A percentile compares a stretch with the other conserved stretches of the same genome.
Evolutionary conservation across 1,140 invertebrate species (phyloP).

Genomic region (Drosophila melanica): DNA sequence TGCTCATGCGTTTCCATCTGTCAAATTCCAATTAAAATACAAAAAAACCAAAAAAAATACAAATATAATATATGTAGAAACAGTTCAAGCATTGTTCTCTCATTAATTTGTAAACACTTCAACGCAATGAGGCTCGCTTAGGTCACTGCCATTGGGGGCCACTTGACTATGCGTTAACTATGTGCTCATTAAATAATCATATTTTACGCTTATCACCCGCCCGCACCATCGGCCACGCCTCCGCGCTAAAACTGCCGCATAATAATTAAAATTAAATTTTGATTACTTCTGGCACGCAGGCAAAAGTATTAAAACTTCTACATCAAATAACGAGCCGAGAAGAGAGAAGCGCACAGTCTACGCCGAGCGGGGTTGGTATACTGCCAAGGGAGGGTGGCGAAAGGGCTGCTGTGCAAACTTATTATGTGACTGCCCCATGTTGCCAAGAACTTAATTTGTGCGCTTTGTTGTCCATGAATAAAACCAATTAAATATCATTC

Average conservation of each 20-base stretch:
- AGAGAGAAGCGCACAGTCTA: not conserved
- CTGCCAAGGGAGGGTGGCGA: too few relatives aligned
- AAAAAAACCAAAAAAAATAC: too few relatives aligned
- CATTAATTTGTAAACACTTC: too few relatives aligned
- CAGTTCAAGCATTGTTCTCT: too few relatives aligned
- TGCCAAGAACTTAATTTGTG: not conserved
- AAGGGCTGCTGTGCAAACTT: not conserved
- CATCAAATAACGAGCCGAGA: slow-evolving; percentile 15
- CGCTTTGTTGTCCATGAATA: slow-evolving; percentile 4
- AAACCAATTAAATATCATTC: not conserved
- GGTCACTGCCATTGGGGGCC: not conserved
- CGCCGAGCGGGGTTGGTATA: not conserved
- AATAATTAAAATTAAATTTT: slow-evolving; percentile 32
- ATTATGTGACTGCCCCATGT: slow-evolving; percentile 7
- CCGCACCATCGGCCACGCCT: not conserved
- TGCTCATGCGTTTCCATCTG: slow-evolving; percentile 84
- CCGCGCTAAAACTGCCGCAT: slow-evolving; percentile 3
- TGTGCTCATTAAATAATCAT: slow-evolving; percentile 11
- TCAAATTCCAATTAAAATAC: not conserved
- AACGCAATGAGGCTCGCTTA: not conserved
- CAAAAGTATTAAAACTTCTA: slow-evolving; percentile 29
- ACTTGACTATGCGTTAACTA: slow-evolving; percentile 2
- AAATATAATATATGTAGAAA: too few relatives aligned
- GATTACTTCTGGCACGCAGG: slow-evolving; percentile 28
- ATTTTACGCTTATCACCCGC: not conserved